Evolutionary conservation across 1,140 invertebrate genomes (phyloP), one percentile per base, ranked within the genome.

Genomic region (Caenorhabditis latens): DNA sequence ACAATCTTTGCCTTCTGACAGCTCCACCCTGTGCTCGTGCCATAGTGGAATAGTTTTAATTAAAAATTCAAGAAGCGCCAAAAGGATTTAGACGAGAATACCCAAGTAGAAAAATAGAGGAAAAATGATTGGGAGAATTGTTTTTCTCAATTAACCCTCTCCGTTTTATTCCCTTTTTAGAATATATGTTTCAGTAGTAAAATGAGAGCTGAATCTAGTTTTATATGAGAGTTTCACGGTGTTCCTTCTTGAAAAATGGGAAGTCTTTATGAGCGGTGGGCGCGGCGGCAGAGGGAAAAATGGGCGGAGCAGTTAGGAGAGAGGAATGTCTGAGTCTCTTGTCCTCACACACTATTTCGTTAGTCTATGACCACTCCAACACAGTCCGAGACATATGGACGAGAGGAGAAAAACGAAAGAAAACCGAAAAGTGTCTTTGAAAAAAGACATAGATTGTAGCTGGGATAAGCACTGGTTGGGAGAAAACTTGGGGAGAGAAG

Each of bases 361-460:
- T 13, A 79, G 43, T 79, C 71, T 50, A 79, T 79, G 46, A 79
- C 71, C 71, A 79, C 65, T 42, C 32, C 21, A 42, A 42, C 40
- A 79, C 71, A 79, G 71, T 79, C 46, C 71, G 43, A 79, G 32
- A 32, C 9, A 24, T 19, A 79, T 50, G 46, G 71, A 79, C 43
- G 46, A 24, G 46, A 50, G 19, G 19, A 71, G 65, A 79, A 46
- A 71, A 71, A 14, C 9, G 19, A 71, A 43, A 71, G 42, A 71
- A 71, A 79, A 79, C 43, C 71, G 71, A 79, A 79, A 79, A 48
- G 71, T 50, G 43, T 79, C 46, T 79, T 9, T 79, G 71, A 32
- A 50, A 79, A 79, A 79, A 79, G 46, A 79, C 71, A 50, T 43
- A 79, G 71, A 79, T 79, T 79, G 71, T 79, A 79, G 16, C 71